Evolutionary conservation across 1,140 invertebrate species (phyloP).

Genomic region (Cotesia typhae): DNA sequence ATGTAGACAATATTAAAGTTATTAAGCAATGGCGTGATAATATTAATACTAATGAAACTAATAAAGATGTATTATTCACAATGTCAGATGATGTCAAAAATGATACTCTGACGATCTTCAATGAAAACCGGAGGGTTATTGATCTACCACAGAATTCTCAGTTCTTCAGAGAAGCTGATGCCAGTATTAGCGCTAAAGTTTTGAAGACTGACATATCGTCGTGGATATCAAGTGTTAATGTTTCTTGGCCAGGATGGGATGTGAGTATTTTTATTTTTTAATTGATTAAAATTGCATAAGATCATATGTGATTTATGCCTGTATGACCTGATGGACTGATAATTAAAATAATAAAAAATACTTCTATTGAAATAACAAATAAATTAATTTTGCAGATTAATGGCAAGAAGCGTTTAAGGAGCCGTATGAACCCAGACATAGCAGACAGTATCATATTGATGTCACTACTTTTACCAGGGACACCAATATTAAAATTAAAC

Average conservation of each 20-base stretch:
- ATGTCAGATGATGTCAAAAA: conserved; percentile 54
- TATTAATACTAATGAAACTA: conserved; percentile 65
- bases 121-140: conserved; percentile 49
- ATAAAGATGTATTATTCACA: conserved; percentile 59
- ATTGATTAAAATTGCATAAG: conserved; percentile 5
- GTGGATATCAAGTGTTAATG: conserved; percentile 40
- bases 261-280: conserved; percentile 45
- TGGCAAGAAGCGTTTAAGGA: conserved; percentile 46
- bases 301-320: no score
- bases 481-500: conserved; percentile 72
- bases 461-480: conserved; percentile 77
- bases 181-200: conserved; percentile 43
- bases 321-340: background rate
- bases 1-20: conserved; percentile 66
- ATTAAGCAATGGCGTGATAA: conserved; percentile 69
- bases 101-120: conserved; percentile 52
- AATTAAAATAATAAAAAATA: background rate
- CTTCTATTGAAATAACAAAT: conserved; percentile 14
- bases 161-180: conserved; percentile 47
- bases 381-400: conserved; percentile 55
- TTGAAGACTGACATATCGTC: conserved; percentile 46
- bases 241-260: conserved; percentile 55
- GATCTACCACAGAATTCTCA: conserved; percentile 54
- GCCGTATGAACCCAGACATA: conserved; percentile 56
- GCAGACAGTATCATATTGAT: conserved; percentile 71